phyloP scores from a whole-genome alignment of 35 echinoderm and acorn worm genomes.

The Acanthaster planci region DNA sequence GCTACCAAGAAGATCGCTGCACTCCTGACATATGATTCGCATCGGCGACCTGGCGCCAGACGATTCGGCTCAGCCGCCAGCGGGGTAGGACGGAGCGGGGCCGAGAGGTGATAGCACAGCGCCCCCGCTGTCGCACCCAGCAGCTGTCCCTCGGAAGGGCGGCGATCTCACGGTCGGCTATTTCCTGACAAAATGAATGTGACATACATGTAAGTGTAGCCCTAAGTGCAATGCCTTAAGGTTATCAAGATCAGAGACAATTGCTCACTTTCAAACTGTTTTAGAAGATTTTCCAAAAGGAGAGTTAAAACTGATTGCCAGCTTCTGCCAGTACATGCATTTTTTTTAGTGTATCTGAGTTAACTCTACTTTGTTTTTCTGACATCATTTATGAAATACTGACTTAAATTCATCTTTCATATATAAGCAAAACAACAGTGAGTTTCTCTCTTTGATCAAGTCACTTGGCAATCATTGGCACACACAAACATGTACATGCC shows the following conservation, averaged over 20 bases:
- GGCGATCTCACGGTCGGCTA: conserved; percentile 87
- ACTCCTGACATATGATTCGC: conserved; percentile 86
- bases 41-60: conserved; percentile 79
- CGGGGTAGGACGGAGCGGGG: conserved; percentile 63
- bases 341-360: too few relatives aligned
- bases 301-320: background rate
- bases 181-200: conserved; percentile 44
- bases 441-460: too few relatives aligned
- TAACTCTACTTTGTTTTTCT: too few relatives aligned
- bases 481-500: too few relatives aligned
- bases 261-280: background rate
- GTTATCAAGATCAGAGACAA: background rate
- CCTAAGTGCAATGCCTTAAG: too few relatives aligned
- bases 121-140: conserved; percentile 67
- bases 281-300: background rate
- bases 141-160: conserved; percentile 83
- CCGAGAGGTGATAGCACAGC: conserved; percentile 90
- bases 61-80: conserved; percentile 85
- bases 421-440: too few relatives aligned
- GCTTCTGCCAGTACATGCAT: background rate
- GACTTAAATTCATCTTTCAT: too few relatives aligned
- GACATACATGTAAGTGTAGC: too few relatives aligned
- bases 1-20: conserved; percentile 80
- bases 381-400: too few relatives aligned
- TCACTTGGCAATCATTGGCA: too few relatives aligned